A percentile compares a stretch with the other conserved stretches of the same genome.
These are phyloP conservation scores for Fundulus diaphanus DNA, from an alignment of 2,797 vertebrate genomes.

Conservation along the genomic window DNA sequence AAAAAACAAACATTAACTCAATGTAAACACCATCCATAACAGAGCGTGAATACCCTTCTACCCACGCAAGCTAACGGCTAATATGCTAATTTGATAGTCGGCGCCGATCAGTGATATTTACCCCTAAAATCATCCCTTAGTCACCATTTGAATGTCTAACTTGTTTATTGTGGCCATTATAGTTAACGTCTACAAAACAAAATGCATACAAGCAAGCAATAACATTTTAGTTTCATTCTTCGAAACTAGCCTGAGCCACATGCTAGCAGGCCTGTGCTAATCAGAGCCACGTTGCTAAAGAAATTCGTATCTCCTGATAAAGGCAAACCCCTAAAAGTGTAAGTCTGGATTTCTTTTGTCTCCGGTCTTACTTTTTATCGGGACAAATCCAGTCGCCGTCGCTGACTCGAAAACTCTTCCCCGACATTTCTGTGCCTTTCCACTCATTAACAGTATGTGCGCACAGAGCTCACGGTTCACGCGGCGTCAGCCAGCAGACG, in stretches of 20 bases:
- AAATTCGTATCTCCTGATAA: neutral
- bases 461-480: constrained; percentile 26
- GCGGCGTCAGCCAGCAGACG: neutral
- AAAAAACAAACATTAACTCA: constrained; percentile 4
- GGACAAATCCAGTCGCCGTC: constrained; percentile 98
- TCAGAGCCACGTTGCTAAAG: constrained; percentile 18
- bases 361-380: constrained; percentile 90
- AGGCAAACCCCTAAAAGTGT: rapidly evolving
- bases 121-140: rapidly evolving
- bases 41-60: neutral
- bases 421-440: constrained; percentile 84
- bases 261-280: constrained; percentile 54
- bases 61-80: constrained; percentile 35
- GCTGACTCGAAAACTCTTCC: constrained; percentile 97
- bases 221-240: neutral
- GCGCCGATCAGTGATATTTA: neutral
- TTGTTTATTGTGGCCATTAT: rapidly evolving
- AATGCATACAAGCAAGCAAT: rapidly evolving
- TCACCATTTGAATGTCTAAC: rapidly evolving
- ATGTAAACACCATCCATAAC: constrained; percentile 16
- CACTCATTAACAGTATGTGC: constrained; percentile 21
- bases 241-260: constrained; percentile 21
- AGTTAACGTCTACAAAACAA: rapidly evolving
- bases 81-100: neutral
- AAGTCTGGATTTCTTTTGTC: rapidly evolving